A percentile compares a stretch with the other conserved stretches of the same genome.
Evolutionary conservation across 2,888 invertebrate genomes (phyloP).

Genomic region (Phasia obesa): DNA sequence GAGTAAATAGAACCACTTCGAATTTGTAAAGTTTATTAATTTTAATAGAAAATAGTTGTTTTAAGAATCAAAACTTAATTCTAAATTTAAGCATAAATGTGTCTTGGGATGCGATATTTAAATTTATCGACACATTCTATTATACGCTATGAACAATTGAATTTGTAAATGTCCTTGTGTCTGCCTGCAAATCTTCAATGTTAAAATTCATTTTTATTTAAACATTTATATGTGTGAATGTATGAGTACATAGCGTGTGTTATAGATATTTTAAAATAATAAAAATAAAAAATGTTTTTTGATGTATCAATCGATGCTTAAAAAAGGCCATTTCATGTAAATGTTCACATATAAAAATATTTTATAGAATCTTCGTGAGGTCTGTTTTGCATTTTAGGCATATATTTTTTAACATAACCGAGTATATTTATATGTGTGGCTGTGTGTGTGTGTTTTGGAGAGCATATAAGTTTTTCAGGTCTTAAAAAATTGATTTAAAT

Average conservation of each 20-base stretch:
- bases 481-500: slow-evolving; percentile 73
- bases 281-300: neutral
- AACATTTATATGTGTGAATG: neutral
- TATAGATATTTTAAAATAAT: slow-evolving; percentile 24
- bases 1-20: too few relatives aligned
- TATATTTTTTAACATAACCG: neutral
- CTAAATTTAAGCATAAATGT: too few relatives aligned
- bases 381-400: slow-evolving; percentile 27
- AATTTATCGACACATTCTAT: slow-evolving; percentile 12
- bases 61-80: too few relatives aligned
- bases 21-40: too few relatives aligned
- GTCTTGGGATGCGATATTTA: too few relatives aligned
- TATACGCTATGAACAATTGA: slow-evolving; percentile 31
- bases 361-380: slow-evolving; percentile 17
- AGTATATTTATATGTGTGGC: neutral
- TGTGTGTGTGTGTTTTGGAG: slow-evolving; percentile 11
- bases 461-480: slow-evolving; percentile 43
- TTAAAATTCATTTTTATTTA: slow-evolving; percentile 30
- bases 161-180: slow-evolving; percentile 13
- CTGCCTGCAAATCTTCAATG: slow-evolving; percentile 25
- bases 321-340: slow-evolving; percentile 24
- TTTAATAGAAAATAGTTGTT: too few relatives aligned
- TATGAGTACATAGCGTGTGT: neutral
- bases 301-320: neutral
- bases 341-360: slow-evolving; percentile 8